Evolutionary conservation across 2,113 vertebrate genomes (phyloP).

Genomic region (Seriola rivoliana): DNA sequence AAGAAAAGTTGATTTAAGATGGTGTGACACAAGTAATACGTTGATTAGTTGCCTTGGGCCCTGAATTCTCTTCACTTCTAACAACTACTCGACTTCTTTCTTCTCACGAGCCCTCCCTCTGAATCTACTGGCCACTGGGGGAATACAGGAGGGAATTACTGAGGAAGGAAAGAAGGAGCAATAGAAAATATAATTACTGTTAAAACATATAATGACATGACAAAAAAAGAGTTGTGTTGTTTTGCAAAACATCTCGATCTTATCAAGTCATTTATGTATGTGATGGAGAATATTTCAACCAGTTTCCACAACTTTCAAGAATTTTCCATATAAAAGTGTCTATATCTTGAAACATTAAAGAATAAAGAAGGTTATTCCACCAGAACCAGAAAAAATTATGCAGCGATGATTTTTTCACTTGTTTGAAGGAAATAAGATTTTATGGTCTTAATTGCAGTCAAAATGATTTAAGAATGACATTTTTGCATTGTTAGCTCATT

Average conservation of each 20-base stretch:
- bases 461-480: not conserved
- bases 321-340: not conserved
- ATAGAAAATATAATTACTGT: slow-evolving; percentile 31
- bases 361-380: not conserved
- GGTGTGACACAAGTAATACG: slow-evolving; percentile 81
- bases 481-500: not conserved
- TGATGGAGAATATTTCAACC: not conserved
- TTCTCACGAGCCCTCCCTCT: slow-evolving; percentile 56
- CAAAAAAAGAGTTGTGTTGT: no score
- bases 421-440: not conserved
- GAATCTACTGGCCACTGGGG: slow-evolving; percentile 79
- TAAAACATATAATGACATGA: slow-evolving; percentile 21
- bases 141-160: slow-evolving; percentile 55
- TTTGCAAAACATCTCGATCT: not conserved
- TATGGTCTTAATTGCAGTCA: not conserved
- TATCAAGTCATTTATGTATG: not conserved
- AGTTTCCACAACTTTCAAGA: not conserved
- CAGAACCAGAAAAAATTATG: no score
- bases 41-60: slow-evolving; percentile 82
- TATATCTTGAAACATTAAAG: not conserved
- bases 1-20: slow-evolving; percentile 74
- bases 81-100: slow-evolving; percentile 67
- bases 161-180: slow-evolving; percentile 7
- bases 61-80: slow-evolving; percentile 71
- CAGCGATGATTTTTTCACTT: no score